Evolutionary conservation across 2,113 vertebrate species (phyloP), one percentile per base, ranked within the genome.

Genomic region (Semnornis frantzii): DNA sequence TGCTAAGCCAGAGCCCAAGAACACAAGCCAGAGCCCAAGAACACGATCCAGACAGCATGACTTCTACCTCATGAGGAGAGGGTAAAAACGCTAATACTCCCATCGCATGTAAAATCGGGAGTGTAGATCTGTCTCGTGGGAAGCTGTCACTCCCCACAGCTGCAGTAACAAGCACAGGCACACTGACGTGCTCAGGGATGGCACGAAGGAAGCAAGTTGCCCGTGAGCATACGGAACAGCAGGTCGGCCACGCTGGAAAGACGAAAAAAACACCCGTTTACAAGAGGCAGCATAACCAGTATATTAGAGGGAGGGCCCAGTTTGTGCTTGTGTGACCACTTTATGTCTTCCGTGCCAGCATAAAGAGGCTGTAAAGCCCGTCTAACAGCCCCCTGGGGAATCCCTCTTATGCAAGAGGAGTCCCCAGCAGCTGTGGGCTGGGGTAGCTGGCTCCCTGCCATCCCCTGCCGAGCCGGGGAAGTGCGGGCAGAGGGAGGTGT

Each of bases 341-440:
- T 5, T 2, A 4, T n/a, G 79, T 78, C 68, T 82, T 81, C 37
- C 58, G 68, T 13, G 85, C 31, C 77, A 12, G 91, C 82, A 9
- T 2, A 11, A 60, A 60, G 60, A 81, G 63, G n/a, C 70, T n/a
- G 71, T 19, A 48, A 66, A 93, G 74, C 77, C 83, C 82, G 48
- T 78, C 78, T 11, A 93, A 80, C 82, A 62, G 68, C 81, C 34
- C 87, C 73, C 74, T 59, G 77, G 87, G 95, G 77, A 91, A 84
- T 87, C 86, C 74, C 93, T 83, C 85, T 94, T 59, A 77, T 76
- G 89, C 78, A 33, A 82, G 74, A 74, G 94, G 92, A 90, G 87
- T 91, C 92, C 91, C 87, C 91, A 65, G 95, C 92, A 96, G 92
- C 92, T 91, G 89, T 58, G 86, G 94, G 89, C 85, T 75, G 33